A percentile compares a stretch with the other conserved stretches of the same genome.
phyloP scores from a whole-genome alignment of 2,797 vertebrate genomes.

The Melanotaenia pygmaea region DNA sequence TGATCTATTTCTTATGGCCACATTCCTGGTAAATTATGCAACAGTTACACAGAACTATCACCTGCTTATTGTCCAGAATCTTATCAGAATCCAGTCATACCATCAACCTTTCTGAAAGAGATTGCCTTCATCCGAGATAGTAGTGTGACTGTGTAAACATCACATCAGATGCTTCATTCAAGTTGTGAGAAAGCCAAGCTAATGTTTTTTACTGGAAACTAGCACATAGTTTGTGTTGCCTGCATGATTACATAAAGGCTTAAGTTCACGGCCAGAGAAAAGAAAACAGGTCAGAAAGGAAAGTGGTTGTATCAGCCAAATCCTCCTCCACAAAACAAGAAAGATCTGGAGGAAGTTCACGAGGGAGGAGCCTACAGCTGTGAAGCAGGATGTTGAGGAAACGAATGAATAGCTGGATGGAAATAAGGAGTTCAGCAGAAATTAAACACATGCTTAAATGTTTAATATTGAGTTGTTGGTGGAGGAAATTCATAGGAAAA shows the following conservation, averaged over 20 bases:
- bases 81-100: not conserved
- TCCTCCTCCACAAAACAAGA: slow-evolving; percentile 25
- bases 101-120: not conserved
- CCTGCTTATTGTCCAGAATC: not conserved
- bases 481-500: not conserved
- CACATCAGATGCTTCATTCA: not conserved
- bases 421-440: slow-evolving; percentile 38
- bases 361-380: slow-evolving; percentile 26
- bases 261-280: not conserved
- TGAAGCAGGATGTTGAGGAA: slow-evolving; percentile 37
- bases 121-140: slow-evolving; percentile 3
- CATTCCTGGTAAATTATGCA: slow-evolving; percentile 8
- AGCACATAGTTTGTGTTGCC: slow-evolving; percentile 9
- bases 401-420: slow-evolving; percentile 12
- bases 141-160: slow-evolving; percentile 12
- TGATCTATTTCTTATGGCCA: not conserved
- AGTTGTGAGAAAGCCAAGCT: not conserved
- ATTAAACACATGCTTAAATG: slow-evolving; percentile 8
- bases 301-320: slow-evolving; percentile 10
- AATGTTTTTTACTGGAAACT: not conserved
- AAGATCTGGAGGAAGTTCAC: slow-evolving; percentile 47
- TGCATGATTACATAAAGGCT: not conserved
- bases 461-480: slow-evolving; percentile 20
- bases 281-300: not conserved
- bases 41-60: not conserved